Evolutionary conservation across 37 sponge, comb jelly and placozoan species (phyloP), one percentile per base, ranked within the genome.

Genomic region (Petrosia ficiformis): DNA sequence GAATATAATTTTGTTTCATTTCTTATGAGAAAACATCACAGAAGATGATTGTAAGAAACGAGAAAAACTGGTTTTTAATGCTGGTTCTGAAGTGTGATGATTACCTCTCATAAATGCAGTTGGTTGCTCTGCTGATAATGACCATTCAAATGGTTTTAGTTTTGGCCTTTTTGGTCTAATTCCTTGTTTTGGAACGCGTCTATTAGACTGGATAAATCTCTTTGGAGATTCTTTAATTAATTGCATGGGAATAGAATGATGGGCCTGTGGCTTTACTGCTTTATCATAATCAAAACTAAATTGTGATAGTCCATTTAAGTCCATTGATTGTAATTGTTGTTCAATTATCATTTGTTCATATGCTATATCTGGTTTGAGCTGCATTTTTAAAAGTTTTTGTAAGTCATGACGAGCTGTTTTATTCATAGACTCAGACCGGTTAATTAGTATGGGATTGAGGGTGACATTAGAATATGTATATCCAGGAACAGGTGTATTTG

Each of bases 331-430:
- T 19, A 81, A 67, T 16, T 57, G 37, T 11, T 73, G 71, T 52
- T 81, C 74, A 34, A 80, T 80, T 1, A 81, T 44, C 24, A 81
- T 35, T 65, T 72, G 81, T 33, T 81, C 81, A 2, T 63, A 61
- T 19, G 72, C 67, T 0, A 81, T 1, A 4, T 81, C 81, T 30
- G 73, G 81, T 64, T 63, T 81, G 26, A 65, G 4, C 41, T 81
- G 81, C 67, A 73, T 71, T 19, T 71, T 1, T 2, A 81, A 6
- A 25, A 81, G 39, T 16, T 57, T 71, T 1, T 73, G 37, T 4
- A 81, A 39, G 0, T 81, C 81, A 2, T 3, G 38, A 1, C 39
- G 44, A 1, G 54, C 25, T 31, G 36, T 1, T 36, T 71, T 2
- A 16, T 69, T 59, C 70, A 78, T 22, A 22, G 69, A 70, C 5